Base-by-base conservation (phyloP, 1,140 invertebrate species). In the Chrysomallon squamiferum region DNA sequence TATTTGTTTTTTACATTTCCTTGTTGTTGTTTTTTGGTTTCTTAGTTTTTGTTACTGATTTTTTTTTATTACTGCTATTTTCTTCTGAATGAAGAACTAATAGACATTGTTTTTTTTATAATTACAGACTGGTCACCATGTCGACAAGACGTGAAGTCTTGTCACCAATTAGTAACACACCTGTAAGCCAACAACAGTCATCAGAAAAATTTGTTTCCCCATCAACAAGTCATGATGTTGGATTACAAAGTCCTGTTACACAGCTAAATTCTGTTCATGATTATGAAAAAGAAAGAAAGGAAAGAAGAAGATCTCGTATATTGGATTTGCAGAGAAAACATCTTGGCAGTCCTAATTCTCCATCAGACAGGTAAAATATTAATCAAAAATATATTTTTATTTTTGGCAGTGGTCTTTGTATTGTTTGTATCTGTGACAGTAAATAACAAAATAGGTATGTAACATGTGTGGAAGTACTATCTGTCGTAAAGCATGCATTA, bases 261-360 rank as follows among this genome's bases (percentile, higher is more conserved):
- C 45, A 71, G 35, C 60, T 74, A 32, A 69, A 65, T 22, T 59
- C 52, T 59, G 65, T 69, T 49, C 63, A 84, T 65, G 78, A 85
- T 71, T 84, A 85, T 75, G 81, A 79, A 59, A 73, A 76, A 47
- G 85, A 86, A 63, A 79, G 76, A 60, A 74, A 75, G 45, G 78
- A 82, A 13, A 41, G 66, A 41, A 62, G 66, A 41, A 47, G 47
- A 45, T 68, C 66, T 35, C 66, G 56, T 59, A 66, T 58, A 25
- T 68, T 71, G 70, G 72, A 74, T 33, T 62, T 78, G 1, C 77
- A 79, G 57, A 50, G 69, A 49, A 65, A 65, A 56, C 59, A 68
- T 52, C 58, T 71, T 11, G 65, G 59, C 22, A 77, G 78, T 70
- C 76, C 76, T 15, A 66, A 25, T 27, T 59, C 72, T 30, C 66